A percentile compares a stretch with the other conserved stretches of the same genome.
Evolutionary conservation across 2,888 invertebrate genomes (phyloP).

Genomic region (Hemicrepidius hirtus): DNA sequence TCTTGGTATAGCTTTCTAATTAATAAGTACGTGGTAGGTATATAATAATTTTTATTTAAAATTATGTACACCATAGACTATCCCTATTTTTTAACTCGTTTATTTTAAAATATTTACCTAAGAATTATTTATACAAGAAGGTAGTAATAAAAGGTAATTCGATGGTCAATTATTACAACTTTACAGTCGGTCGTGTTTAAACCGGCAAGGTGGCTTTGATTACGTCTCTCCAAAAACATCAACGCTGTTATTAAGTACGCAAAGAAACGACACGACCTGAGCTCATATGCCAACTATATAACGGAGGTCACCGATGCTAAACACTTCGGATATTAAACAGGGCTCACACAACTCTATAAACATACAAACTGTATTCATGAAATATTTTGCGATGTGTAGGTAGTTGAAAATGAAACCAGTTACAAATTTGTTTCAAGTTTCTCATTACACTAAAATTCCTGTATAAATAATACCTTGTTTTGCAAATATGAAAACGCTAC

Average conservation of each 20-base stretch:
- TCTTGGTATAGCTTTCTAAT: too few relatives aligned
- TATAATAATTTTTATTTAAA: too few relatives aligned
- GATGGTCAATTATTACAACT: slow-evolving; percentile 22
- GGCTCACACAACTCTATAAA: slow-evolving; percentile 33
- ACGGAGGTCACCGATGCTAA: slow-evolving; percentile 37
- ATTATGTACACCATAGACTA: too few relatives aligned
- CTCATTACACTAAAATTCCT: background rate
- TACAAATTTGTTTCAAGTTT: slow-evolving; percentile 1
- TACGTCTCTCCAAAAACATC: slow-evolving; percentile 23
- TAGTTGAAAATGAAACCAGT: slow-evolving; percentile 16
- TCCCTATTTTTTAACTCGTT: too few relatives aligned
- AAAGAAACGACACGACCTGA: slow-evolving; percentile 29
- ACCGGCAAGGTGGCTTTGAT: slow-evolving; percentile 25
- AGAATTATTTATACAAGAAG: too few relatives aligned
- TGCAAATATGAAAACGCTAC: background rate
- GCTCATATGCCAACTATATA: slow-evolving; percentile 29
- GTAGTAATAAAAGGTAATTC: background rate
- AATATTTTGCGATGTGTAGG: slow-evolving; percentile 20
- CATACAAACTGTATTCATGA: slow-evolving; percentile 27
- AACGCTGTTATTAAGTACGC: slow-evolving; percentile 13
- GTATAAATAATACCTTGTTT: background rate
- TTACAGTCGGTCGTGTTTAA: slow-evolving; percentile 28
- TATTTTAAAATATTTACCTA: too few relatives aligned
- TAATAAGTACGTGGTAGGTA: too few relatives aligned
- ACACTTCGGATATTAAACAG: slow-evolving; percentile 44